Evolutionary conservation across 1,140 invertebrate species (phyloP), one percentile per base, ranked within the genome.

Genomic region (Caenorhabditis latens): DNA sequence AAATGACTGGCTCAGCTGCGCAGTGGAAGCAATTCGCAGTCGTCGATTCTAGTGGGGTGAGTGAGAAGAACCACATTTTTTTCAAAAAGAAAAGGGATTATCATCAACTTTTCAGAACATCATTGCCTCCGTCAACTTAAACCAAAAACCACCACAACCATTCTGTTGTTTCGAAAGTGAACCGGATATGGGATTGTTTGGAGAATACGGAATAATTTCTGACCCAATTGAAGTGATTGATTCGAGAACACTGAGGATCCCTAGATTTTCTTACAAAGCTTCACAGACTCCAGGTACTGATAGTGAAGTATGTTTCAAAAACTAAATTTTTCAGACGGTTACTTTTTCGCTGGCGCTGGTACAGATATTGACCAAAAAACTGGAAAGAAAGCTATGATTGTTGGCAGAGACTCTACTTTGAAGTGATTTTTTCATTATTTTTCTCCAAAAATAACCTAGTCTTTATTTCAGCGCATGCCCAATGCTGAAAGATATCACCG

Each of bases 91-190:
- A 65, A 40, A 32, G 24, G 24, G 24, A 65, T 42, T 65, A 2
- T 7, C 2, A 40, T 40, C n/a, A 21, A 46, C 2, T 46, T 71
- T 71, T 1, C 58, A 90, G 89, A 88, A 79, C 19, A 65, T 71
- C 14, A 19, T 90, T 2, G 48, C 87, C 4, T 84, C 86, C 2
- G 79, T 90, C 2, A 53, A 85, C 19, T 53, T 90, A 40, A 86
- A 88, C 14, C 89, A 89, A 48, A 40, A 75, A 19, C 24, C 87
- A 0, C 88, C 90, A 11, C 48, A 87, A 63, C 71, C 89, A 67
- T 90, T 89, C n/a, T 90, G 90, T 71, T 90, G 90, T 40, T 42
- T 90, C n/a, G 67, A 65, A 48, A 88, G 91, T 75, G 79, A 83
- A 19, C 32, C 84, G 32, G 79, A 88, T 61, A 84, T 43, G 90